phyloP scores from a whole-genome alignment of 2,113 vertebrate genomes.

The Protobothrops flavoviridis region DNA sequence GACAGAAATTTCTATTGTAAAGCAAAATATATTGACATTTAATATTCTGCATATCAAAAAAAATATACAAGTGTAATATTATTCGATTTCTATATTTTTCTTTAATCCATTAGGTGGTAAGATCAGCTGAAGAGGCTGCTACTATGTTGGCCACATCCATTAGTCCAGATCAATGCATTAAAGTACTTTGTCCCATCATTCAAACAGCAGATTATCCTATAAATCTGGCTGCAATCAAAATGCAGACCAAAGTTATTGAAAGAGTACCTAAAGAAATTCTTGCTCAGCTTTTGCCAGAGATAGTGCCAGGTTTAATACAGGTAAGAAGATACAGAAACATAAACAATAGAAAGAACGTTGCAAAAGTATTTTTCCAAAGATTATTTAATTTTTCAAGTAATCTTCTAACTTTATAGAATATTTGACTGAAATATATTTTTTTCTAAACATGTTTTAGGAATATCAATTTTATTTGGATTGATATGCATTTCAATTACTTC shows the following conservation, averaged over 20 bases:
- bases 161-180: conserved; percentile 94
- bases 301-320: conserved; percentile 92
- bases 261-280: conserved; percentile 86
- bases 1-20: not conserved
- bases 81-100: not conserved
- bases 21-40: not conserved
- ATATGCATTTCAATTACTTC: conserved; percentile 53
- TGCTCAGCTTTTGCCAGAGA: conserved; percentile 85
- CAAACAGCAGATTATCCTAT: conserved; percentile 96
- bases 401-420: not conserved
- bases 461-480: conserved; percentile 48
- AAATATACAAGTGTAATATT: not conserved
- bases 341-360: not conserved
- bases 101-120: conserved; percentile 79
- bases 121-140: conserved; percentile 92
- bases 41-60: not conserved
- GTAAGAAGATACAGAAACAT: conserved; percentile 62
- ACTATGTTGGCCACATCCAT: conserved; percentile 90
- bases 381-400: not conserved
- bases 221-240: conserved; percentile 96
- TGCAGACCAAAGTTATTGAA: conserved; percentile 95
- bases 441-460: not conserved
- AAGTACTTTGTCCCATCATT: conserved; percentile 95
- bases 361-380: not conserved
- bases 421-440: not conserved